Conservation (phyloP, 2,113 vertebrate genomes). For the Thalassarche chlororhynchos region DNA sequence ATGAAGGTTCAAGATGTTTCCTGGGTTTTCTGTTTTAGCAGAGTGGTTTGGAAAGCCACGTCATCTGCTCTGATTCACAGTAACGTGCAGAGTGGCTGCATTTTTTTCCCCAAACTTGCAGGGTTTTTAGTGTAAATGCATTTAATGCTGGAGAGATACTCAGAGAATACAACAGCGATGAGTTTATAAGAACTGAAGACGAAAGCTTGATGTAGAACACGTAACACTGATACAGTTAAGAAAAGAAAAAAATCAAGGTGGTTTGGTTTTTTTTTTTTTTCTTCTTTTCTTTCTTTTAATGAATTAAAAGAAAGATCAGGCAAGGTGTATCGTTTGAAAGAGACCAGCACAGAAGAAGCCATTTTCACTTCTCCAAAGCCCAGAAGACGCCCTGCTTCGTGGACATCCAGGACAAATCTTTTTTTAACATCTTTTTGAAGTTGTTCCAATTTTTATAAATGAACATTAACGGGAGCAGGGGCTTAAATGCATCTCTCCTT, state of each 20-base stretch:
- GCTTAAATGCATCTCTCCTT: background rate
- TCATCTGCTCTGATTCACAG: background rate
- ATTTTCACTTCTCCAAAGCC: background rate
- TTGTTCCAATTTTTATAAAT: background rate
- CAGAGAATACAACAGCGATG: background rate
- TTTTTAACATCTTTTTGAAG: background rate
- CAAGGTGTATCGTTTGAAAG: background rate
- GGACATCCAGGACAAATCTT: background rate
- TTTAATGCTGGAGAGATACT: background rate
- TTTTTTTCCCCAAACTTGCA: background rate
- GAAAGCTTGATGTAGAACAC: background rate
- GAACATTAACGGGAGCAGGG: background rate
- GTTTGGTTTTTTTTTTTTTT: no score
- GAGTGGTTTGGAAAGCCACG: background rate
- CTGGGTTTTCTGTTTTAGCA: background rate
- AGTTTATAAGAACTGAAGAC: background rate
- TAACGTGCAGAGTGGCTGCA: background rate
- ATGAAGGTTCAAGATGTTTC: background rate
- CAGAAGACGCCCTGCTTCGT: background rate
- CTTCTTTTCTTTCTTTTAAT: background rate
- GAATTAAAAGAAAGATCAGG: background rate
- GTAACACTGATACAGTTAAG: accelerated
- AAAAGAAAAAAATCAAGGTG: background rate
- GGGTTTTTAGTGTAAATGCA: background rate
- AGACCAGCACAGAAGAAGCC: background rate